Conservation (phyloP, 2,113 vertebrate species). For the Passer domesticus region DNA sequence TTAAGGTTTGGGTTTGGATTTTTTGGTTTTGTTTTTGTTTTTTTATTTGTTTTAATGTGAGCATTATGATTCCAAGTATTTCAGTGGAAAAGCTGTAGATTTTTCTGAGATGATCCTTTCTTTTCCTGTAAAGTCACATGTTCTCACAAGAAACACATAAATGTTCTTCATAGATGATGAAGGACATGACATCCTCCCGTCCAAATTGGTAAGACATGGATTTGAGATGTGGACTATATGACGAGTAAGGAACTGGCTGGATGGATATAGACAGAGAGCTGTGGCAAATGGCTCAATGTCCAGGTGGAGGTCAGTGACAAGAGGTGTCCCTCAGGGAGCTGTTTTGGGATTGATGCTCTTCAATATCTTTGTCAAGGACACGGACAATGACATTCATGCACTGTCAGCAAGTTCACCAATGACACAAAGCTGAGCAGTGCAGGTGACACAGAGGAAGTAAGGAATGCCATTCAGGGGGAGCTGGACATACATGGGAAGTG, state of each 20-base stretch:
- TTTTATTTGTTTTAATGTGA: background rate
- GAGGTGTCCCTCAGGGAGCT: background rate
- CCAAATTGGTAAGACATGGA: background rate
- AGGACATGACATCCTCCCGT: background rate
- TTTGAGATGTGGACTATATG: accelerated
- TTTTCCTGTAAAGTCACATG: background rate
- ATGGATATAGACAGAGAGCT: background rate
- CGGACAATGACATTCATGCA: background rate
- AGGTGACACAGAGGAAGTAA: background rate
- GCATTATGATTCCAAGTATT: background rate
- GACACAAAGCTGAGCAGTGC: background rate
- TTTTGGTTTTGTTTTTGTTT: background rate
- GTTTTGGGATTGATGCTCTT: background rate
- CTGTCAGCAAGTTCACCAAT: background rate
- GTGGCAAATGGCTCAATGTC: background rate
- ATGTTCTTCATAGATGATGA: background rate
- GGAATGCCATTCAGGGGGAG: background rate
- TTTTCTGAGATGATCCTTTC: background rate
- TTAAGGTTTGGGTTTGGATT: background rate
- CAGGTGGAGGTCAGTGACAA: background rate
- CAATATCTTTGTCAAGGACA: background rate
- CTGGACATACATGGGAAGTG: background rate
- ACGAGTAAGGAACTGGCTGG: background rate
- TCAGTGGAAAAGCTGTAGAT: background rate
- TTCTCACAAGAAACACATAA: background rate